Evolutionary conservation across 2,113 vertebrate genomes (phyloP), one percentile per base, ranked within the genome.

Genomic region (Spermophilus dauricus): DNA sequence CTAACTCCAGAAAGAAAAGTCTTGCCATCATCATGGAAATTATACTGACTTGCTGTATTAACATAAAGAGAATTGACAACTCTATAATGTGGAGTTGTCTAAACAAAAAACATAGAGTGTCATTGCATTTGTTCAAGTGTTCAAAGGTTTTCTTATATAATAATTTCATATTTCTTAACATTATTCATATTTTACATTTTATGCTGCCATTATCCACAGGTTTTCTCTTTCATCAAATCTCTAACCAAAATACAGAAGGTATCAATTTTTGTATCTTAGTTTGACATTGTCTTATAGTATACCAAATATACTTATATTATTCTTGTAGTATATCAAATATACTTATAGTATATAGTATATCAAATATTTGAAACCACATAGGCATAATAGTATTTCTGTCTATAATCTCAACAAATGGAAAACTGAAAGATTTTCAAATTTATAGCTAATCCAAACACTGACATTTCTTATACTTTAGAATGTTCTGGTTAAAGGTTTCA

Each of bases 381-480:
- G 53, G 32, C 6, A 92, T 53, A 86, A 81, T 48, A 63, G 16
- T 77, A 72, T 51, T 6, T 14, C 42, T 75, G n/a, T 30, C 34
- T 53, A 63, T 94, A 53, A 88, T 72, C 42, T n/a, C 17, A 83
- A 13, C 32, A 80, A 95, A 91, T 34, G 12, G 8, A 34, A 95
- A 96, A 88, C 34, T 67, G 37, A 91, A 96, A 91, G 26, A 94
- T 88, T 94, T 4, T 9, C 67, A 85, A 67, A 92, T 37, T 24
- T 90, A 82, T 45, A 85, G 13, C 16, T 86, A 67, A 73, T 5
- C n/a, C 42, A 85, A 96, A 97, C 80, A 8, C 16, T 91, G 53
- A 83, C 81, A 86, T 81, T 81, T 91, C n/a, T 87, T 96, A 48
- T 72, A n/a, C 4, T 89, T 94, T 87, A 77, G 37, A 56, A 87